Conservation (phyloP, 1,140 invertebrate genomes). For the Tyrophagus putrescentiae region DNA sequence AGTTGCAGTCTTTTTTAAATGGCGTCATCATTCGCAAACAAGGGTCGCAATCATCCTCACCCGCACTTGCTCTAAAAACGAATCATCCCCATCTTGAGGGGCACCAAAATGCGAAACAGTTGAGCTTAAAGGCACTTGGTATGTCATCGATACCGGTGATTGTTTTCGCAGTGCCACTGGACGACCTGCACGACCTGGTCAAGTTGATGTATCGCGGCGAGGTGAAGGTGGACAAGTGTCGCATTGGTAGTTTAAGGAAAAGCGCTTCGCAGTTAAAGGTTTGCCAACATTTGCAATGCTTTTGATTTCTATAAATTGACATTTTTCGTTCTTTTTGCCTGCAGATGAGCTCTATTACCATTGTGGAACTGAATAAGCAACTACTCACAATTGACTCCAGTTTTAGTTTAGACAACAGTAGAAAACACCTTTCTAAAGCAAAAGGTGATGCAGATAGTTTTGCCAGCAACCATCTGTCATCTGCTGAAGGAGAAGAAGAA, state of each 20-base stretch:
- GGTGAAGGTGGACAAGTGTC: background rate
- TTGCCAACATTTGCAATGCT: background rate
- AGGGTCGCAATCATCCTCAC: no score
- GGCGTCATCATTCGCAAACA: no score
- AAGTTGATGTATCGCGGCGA: background rate
- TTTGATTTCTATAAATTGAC: background rate
- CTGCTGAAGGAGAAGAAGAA: no score
- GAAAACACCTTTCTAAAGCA: no score
- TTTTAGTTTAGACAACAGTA: no score
- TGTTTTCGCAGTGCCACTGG: background rate
- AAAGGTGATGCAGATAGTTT: no score
- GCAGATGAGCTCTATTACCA: conserved; percentile 1
- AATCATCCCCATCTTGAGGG: no score
- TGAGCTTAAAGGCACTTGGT: background rate
- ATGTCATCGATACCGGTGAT: background rate
- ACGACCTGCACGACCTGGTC: background rate
- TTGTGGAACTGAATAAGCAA: background rate
- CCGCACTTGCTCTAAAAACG: no score
- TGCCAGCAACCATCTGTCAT: no score
- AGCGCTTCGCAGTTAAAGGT: conserved; percentile 1
- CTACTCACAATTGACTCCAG: no score
- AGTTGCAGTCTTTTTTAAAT: background rate
- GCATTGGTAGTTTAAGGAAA: background rate
- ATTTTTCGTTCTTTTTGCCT: background rate
- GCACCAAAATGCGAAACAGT: no score